A percentile compares a stretch with the other conserved stretches of the same genome.
Conservation (phyloP, 2,797 vertebrate genomes). For the Muscicapa comitata region DNA sequence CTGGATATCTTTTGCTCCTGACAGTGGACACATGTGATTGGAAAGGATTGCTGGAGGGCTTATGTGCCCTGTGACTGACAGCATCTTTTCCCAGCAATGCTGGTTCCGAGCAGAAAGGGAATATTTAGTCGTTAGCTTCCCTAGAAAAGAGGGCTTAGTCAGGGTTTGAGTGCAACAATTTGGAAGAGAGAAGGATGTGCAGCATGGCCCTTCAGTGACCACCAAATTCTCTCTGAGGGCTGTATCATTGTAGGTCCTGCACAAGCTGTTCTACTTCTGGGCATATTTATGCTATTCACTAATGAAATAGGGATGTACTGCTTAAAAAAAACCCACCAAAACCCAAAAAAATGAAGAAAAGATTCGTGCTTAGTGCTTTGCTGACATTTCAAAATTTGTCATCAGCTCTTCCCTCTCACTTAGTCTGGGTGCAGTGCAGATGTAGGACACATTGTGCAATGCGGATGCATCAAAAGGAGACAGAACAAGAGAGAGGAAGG, state of each 20-base stretch:
- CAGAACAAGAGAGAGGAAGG: neutral
- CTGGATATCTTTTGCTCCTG: neutral
- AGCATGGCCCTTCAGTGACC: neutral
- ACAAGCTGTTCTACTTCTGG: neutral
- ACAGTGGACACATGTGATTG: neutral
- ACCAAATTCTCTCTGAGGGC: neutral
- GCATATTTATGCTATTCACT: neutral
- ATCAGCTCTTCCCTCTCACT: neutral
- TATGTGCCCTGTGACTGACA: neutral
- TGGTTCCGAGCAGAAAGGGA: neutral
- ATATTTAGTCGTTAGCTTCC: neutral
- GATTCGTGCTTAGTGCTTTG: neutral
- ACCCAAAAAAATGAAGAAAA: rapidly evolving
- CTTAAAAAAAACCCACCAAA: neutral
- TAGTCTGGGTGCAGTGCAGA: neutral
- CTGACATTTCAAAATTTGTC: neutral
- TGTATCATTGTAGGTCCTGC: neutral
- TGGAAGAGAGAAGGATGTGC: neutral
- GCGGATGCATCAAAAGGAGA: neutral
- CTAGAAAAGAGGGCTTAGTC: neutral
- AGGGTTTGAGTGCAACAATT: neutral
- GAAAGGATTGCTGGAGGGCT: neutral
- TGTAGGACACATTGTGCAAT: neutral
- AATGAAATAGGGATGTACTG: neutral
- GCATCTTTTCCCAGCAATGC: neutral